Evolutionary conservation across 2,113 vertebrate genomes (phyloP).

Genomic region (Pelmatolapia mariae): DNA sequence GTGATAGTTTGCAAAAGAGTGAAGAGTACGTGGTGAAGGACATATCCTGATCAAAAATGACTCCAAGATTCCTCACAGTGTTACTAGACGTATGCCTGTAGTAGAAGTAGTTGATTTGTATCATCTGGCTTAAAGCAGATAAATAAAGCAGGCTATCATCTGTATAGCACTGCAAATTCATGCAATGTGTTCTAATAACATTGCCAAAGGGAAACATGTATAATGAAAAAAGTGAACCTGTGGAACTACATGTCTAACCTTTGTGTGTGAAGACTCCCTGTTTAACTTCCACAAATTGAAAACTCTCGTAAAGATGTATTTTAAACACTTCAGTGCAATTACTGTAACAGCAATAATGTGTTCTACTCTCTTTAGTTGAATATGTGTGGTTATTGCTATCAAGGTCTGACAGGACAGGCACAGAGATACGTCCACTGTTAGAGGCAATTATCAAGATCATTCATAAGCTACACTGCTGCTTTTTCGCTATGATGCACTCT

Average conservation of each 20-base stretch:
- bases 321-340: background rate
- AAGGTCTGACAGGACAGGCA: background rate
- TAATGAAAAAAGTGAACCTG: background rate
- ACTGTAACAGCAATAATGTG: background rate
- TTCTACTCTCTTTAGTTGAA: background rate
- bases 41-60: background rate
- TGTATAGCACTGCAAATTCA: background rate
- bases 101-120: background rate
- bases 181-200: background rate
- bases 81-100: background rate
- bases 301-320: background rate
- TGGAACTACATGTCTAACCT: background rate
- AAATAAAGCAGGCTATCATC: background rate
- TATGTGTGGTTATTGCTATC: background rate
- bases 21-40: background rate
- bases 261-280: background rate
- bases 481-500: background rate
- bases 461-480: background rate
- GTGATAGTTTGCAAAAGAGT: background rate
- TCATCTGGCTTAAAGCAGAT: background rate
- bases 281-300: background rate
- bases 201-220: background rate
- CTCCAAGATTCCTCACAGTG: background rate
- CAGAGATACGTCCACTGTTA: background rate
- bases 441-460: background rate